Evolutionary conservation across 2,888 invertebrate species (phyloP).

Genomic region (Ennomos erosarius): DNA sequence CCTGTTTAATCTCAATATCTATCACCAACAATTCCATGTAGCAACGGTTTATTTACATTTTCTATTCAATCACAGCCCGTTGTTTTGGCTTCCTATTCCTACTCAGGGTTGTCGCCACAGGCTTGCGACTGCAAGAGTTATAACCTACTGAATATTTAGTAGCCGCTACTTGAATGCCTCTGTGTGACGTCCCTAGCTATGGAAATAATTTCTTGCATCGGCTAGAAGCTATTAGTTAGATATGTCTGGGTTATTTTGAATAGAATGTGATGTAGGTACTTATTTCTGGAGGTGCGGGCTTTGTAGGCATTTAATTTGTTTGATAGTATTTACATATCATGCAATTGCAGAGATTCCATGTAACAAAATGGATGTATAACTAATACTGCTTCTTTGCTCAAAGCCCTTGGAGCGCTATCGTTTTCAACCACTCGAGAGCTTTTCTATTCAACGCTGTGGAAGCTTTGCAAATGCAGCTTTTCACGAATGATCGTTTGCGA

Average conservation of each 20-base stretch:
- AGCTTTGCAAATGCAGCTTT: conserved; percentile 10
- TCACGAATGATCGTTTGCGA: conserved; percentile 4
- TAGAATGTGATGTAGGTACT: too few species aligned
- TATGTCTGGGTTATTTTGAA: conserved; percentile 3
- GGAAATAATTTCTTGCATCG: conserved; percentile 10
- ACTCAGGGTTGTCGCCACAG: conserved; percentile 42
- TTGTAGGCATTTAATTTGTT: too few species aligned
- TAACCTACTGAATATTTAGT: conserved; percentile 64
- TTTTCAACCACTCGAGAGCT: conserved; percentile 17
- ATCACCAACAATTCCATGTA: conserved; percentile 12
- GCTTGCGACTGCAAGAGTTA: conserved; percentile 52
- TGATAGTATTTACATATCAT: too few species aligned
- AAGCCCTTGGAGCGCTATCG: conserved; percentile 17
- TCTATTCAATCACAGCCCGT: conserved; percentile 18
- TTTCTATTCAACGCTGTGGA: conserved; percentile 11
- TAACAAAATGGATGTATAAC: not conserved
- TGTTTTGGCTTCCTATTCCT: conserved; percentile 55
- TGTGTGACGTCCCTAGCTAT: conserved; percentile 21
- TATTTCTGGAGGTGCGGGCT: too few species aligned
- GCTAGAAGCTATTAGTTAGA: not conserved
- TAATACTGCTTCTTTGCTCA: conserved; percentile 4
- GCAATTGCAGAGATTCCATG: not conserved
- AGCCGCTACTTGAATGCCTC: conserved; percentile 31
- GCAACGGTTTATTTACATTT: conserved; percentile 15
- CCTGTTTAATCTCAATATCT: not conserved